Base-by-base conservation (phyloP, 2,888 invertebrate species). In the Lycia hirtaria region DNA sequence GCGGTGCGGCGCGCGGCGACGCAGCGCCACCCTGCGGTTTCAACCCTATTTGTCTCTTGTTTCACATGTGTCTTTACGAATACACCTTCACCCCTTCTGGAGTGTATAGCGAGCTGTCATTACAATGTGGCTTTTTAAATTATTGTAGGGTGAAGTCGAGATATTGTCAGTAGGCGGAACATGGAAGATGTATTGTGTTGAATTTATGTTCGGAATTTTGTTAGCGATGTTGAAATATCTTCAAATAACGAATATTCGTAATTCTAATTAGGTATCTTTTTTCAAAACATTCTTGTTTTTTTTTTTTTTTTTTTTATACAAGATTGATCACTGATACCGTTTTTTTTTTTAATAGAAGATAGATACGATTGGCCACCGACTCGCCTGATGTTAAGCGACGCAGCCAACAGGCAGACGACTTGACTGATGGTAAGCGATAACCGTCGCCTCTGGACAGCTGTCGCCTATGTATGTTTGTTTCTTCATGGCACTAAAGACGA, bases 21-120 rank as follows among this genome's bases (percentile, higher is more conserved):
- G 6, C 12, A 14, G 60, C 60, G 57, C 64, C 67, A 60, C 64
- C 64, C 64, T 71, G 72, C 67, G 72, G 72, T 71, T 67, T 62
- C 56, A 64, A 65, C 68, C 72, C 67, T 68, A 63, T 74, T 70
- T 69, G 68, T 64, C 68, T 64, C 61, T 49, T 58, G 66, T 67
- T 67, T 66, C 68, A 61, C 63, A 53, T 49, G 62, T 62, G 64
- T 69, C 70, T 65, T 67, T 65, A 41, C 60, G 57, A 66, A 66
- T 65, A 65, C 61, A 63, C 63, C 56, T 62, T 44, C 45, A 50
- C 63, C 62, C 62, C 59, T 60, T 62, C 64, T 41, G 43, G 56
- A 59, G 60, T 50, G 48, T 57, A 57, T 57, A 60, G 57, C 50
- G 60, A 54, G 26, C 53, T 54, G 53, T 58, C 53, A 53, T 64